Evolutionary conservation across 1,140 invertebrate species (phyloP), one percentile per base, ranked within the genome.

Genomic region (Calliphora vicina): DNA sequence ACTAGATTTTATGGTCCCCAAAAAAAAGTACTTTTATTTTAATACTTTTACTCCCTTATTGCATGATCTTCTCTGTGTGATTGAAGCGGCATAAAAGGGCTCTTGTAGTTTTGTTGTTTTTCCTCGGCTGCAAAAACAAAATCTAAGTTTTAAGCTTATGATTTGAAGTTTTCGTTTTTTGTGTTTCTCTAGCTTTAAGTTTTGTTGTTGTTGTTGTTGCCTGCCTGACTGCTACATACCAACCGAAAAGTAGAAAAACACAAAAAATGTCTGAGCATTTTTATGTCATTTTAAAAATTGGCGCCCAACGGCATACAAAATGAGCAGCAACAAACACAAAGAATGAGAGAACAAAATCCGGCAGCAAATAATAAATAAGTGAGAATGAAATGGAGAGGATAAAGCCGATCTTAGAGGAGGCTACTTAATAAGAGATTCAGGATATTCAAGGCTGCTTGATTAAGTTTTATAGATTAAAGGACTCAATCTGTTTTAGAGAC

Each of bases 231-330:
- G 17, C 2, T 67, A 20, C 61, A 10, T 67, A 23, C 61, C 17
- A 67, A 67, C 17, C n/a, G 12, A 67, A 67, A 57, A 57, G n/a
- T 17, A 57, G 50, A 57, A 57, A 25, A 67, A 67, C 61, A 67
- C 61, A 67, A 67, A 67, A 67, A 9, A 67, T 67, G 61, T 67
- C 61, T 67, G 61, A 67, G 42, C 73, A 72, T 82, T 82, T 67
- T 82, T 82, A 73, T 43, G 81, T 73, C 73, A 73, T 74, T 82
- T 82, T 73, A 50, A 82, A 82, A 82, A 82, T 82, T 82, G 82
- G 82, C 82, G 82, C 82, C 82, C 82, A 78, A 50, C 74, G 82
- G 82, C 82, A 82, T 82, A 73, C 26, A 82, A 50, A 50, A 82
- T 76, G 74, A 73, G 72, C 35, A 82, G 67, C 45, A 67, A 67